A percentile compares a stretch with the other conserved stretches of the same genome.
Evolutionary conservation across 2,888 invertebrate species (phyloP).

Genomic region (Polymixis flavicincta): DNA sequence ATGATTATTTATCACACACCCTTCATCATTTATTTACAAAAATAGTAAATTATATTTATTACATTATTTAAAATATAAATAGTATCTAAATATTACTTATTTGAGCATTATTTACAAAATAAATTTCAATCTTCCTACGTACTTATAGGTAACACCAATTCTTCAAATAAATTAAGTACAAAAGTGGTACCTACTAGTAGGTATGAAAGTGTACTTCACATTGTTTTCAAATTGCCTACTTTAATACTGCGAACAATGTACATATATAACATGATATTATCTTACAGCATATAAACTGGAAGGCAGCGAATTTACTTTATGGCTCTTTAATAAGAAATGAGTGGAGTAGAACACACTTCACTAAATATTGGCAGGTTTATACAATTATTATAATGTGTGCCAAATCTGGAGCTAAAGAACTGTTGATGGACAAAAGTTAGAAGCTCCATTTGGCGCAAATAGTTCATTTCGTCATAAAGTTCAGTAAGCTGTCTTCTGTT

Average conservation of each 20-base stretch:
- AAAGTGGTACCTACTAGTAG: conserved; percentile 20
- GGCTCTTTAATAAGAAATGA: conserved; percentile 2
- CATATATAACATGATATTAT: conserved; percentile 9
- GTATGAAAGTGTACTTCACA: conserved; percentile 33
- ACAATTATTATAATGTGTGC: background rate
- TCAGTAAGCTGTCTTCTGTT: conserved; percentile 30
- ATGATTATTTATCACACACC: conserved; percentile 60
- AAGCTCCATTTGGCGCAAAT: conserved; percentile 1
- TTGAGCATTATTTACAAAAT: conserved; percentile 77
- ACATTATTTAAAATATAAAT: conserved; percentile 68
- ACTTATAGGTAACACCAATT: conserved; percentile 48
- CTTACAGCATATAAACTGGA: conserved; percentile 18
- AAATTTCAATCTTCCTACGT: conserved; percentile 46
- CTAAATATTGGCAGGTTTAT: conserved; percentile 1
- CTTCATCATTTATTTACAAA: conserved; percentile 84
- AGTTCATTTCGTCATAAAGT: background rate
- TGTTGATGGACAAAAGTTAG: background rate
- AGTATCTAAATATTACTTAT: conserved; percentile 65
- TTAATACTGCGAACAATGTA: conserved; percentile 43
- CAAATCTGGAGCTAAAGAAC: background rate
- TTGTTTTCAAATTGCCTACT: conserved; percentile 38
- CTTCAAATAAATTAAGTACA: conserved; percentile 57
- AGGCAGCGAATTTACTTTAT: conserved; percentile 35
- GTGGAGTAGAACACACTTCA: conserved; percentile 22
- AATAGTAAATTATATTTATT: conserved; percentile 63